Percentiles rank a stretch among this genome's conserved stretches.
Conservation (phyloP, 2,888 invertebrate species). For the Himalopsyche japonica region DNA sequence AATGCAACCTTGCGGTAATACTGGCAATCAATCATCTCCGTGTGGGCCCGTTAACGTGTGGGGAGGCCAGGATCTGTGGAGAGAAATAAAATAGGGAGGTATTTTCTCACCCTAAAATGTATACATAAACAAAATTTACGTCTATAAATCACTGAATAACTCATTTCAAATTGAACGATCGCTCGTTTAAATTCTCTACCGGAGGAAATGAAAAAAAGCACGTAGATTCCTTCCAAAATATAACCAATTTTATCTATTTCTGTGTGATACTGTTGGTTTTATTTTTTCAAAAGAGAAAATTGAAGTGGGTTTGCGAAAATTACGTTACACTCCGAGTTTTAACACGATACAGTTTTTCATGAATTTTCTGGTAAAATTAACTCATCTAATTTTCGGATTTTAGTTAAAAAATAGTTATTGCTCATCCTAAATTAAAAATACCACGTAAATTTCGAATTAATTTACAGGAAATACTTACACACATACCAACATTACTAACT, state of each 20-base stretch:
- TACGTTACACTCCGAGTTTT: not conserved
- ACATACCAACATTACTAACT: no score
- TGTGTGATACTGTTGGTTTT: not conserved
- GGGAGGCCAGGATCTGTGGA: conserved; percentile 4
- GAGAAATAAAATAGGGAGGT: not conserved
- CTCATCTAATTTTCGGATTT: no score
- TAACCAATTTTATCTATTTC: conserved; percentile 1
- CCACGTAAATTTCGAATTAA: no score
- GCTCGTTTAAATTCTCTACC: not conserved
- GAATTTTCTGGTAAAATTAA: no score
- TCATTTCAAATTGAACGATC: conserved; percentile 6
- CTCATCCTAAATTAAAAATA: no score
- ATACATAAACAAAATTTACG: conserved; percentile 11
- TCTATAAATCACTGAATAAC: conserved; percentile 13
- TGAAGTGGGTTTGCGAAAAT: not conserved
- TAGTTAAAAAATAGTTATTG: no score
- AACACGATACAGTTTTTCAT: no score
- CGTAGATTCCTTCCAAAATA: not conserved
- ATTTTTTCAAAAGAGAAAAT: not conserved
- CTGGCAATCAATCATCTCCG: conserved; percentile 21
- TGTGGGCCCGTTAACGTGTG: not conserved
- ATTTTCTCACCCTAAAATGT: not conserved
- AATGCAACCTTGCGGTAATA: conserved; percentile 26
- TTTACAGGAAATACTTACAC: no score
- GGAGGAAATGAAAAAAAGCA: not conserved